These are phyloP conservation scores for Nesogale talazaci DNA, from an alignment of 2,113 vertebrate genomes.

Conservation along the genomic window DNA sequence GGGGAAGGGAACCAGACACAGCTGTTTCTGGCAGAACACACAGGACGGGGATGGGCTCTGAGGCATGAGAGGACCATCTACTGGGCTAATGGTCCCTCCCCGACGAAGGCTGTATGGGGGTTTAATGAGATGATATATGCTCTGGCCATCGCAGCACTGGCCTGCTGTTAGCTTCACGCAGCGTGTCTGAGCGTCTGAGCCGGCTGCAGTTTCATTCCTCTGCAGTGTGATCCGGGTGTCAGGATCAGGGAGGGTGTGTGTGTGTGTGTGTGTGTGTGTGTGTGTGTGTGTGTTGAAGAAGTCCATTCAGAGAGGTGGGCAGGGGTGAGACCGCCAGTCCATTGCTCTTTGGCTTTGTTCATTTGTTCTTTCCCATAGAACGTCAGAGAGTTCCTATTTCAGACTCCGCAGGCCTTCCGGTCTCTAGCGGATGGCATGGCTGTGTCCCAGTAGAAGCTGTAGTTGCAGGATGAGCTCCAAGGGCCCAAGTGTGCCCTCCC, in stretches of 20 bases:
- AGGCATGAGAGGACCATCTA: not conserved
- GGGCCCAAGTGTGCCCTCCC: not conserved
- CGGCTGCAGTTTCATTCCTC: no score
- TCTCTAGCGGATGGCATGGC: not conserved
- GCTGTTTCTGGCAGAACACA: not conserved
- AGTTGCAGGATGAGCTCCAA: not conserved
- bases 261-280: no score
- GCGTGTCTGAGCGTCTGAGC: no score
- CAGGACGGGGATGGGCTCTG: not conserved
- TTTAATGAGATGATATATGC: not conserved
- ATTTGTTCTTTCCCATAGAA: not conserved
- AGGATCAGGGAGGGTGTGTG: no score
- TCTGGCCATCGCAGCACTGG: fast-evolving
- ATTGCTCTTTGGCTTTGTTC: no score
- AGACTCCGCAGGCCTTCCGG: not conserved
- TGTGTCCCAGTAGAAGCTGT: fast-evolving
- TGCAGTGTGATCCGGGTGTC: no score
- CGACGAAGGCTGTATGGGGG: not conserved
- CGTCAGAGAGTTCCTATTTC: not conserved
- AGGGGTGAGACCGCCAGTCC: not conserved
- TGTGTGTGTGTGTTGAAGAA: no score
- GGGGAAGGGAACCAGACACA: not conserved
- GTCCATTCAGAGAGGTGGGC: not conserved
- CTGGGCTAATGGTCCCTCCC: not conserved
- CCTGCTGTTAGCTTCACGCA: not conserved